Conservation (phyloP, 2,888 invertebrate species). For the Cephus nigrinus region DNA sequence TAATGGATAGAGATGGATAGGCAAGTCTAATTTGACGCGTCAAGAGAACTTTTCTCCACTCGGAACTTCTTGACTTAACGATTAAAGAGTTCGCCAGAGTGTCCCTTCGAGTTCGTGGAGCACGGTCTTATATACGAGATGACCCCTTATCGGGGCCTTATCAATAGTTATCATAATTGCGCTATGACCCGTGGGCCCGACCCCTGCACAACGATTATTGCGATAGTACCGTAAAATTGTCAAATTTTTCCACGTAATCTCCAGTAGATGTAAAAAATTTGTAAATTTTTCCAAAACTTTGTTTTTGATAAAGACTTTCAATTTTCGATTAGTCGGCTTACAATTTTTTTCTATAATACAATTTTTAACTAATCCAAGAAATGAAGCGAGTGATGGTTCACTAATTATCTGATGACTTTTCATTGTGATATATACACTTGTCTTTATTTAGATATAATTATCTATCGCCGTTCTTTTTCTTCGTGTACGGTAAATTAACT, state of each 20-base stretch:
- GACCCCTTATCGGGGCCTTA: constrained; percentile 19
- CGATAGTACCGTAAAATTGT: not conserved
- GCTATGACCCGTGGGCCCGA: constrained; percentile 8
- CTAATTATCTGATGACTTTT: not conserved
- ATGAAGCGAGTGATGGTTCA: not conserved
- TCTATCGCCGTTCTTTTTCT: not conserved
- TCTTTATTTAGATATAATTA: not conserved
- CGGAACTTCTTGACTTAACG: constrained; percentile 8
- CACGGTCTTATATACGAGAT: constrained; percentile 17
- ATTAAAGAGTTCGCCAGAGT: constrained; percentile 13
- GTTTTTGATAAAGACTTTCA: not conserved
- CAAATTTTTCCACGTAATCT: not conserved
- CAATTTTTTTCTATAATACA: not conserved
- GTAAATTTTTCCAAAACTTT: not conserved
- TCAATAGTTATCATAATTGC: constrained; percentile 13
- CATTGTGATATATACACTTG: not conserved
- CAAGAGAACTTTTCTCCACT: not conserved
- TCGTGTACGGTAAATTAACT: not conserved
- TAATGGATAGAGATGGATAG: no score
- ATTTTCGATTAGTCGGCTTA: not conserved
- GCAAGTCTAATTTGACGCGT: not conserved
- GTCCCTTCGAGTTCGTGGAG: constrained; percentile 7
- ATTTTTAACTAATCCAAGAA: not conserved
- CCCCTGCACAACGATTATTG: not conserved
- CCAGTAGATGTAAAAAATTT: not conserved